Conservation (phyloP, 1,140 invertebrate species). For the Heliconius eleuchia region DNA sequence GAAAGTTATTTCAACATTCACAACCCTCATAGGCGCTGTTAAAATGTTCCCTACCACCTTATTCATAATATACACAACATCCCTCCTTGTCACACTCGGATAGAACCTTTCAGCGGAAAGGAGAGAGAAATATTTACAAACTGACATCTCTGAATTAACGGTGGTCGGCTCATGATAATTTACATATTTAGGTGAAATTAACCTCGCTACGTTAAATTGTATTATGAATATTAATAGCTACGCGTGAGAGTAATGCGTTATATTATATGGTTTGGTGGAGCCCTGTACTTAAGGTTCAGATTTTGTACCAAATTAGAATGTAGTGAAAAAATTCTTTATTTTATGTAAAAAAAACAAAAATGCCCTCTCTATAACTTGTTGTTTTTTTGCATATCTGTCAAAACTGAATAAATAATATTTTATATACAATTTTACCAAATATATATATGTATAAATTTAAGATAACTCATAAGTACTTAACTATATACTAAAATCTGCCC, state of each 20-base stretch:
- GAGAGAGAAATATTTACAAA: conserved; percentile 71
- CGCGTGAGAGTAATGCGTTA: conserved; percentile 63
- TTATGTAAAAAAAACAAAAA: not conserved
- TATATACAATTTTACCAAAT: too few relatives aligned
- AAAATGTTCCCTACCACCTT: conserved; percentile 80
- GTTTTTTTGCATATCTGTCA: too few relatives aligned
- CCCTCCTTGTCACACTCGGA: conserved; percentile 46
- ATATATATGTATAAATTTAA: too few relatives aligned
- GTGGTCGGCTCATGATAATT: conserved; percentile 81
- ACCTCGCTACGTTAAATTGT: conserved; percentile 79
- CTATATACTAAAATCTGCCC: too few relatives aligned
- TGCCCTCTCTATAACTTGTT: too few relatives aligned
- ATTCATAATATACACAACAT: conserved; percentile 75
- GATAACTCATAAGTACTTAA: too few relatives aligned
- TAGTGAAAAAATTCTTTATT: not conserved
- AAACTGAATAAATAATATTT: too few relatives aligned
- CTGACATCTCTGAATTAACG: conserved; percentile 78
- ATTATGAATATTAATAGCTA: conserved; percentile 81
- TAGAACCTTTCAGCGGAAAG: conserved; percentile 28
- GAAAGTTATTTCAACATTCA: conserved; percentile 80
- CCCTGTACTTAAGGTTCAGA: conserved; percentile 66
- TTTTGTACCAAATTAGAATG: conserved; percentile 48
- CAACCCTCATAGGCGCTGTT: conserved; percentile 80
- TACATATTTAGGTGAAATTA: conserved; percentile 82
- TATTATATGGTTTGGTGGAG: conserved; percentile 60